Percentiles rank a stretch among this genome's conserved stretches.
Conservation (phyloP, 2,113 vertebrate species). For the Corynorhinus townsendii region DNA sequence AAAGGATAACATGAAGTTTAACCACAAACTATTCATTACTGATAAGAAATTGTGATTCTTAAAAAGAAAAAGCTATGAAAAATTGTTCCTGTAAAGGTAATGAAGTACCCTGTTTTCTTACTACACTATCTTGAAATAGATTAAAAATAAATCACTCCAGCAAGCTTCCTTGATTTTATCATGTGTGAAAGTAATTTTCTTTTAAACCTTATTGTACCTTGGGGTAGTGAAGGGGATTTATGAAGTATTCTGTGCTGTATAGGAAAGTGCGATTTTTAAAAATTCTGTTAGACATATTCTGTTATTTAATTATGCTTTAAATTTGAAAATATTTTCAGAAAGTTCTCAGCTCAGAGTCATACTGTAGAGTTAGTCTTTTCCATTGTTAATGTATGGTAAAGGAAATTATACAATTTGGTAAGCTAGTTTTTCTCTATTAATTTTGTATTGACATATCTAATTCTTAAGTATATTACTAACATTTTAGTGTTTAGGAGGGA, state of each 20-base stretch:
- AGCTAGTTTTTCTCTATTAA: not conserved
- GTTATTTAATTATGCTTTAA: not conserved
- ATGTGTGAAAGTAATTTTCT: not conserved
- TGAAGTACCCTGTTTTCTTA: not conserved
- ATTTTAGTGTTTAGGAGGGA: not conserved
- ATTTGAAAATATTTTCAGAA: conserved; percentile 2
- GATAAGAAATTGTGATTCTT: not conserved
- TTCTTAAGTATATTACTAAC: not conserved
- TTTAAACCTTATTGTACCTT: not conserved
- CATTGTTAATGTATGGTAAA: not conserved
- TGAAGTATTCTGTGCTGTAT: not conserved
- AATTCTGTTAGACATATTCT: not conserved
- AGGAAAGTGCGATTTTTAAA: not conserved
- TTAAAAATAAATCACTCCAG: not conserved
- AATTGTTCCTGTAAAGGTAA: not conserved
- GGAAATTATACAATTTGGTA: not conserved
- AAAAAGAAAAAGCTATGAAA: not conserved
- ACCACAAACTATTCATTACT: not conserved
- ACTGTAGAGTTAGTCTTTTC: not conserved
- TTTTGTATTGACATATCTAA: not conserved
- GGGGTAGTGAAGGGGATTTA: not conserved
- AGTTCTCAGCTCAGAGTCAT: not conserved
- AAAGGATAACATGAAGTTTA: not conserved
- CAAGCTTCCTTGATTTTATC: not conserved
- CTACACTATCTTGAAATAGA: not conserved